Evolutionary conservation across 1,140 invertebrate species (phyloP).

Genomic region (Eurosta solidaginis): DNA sequence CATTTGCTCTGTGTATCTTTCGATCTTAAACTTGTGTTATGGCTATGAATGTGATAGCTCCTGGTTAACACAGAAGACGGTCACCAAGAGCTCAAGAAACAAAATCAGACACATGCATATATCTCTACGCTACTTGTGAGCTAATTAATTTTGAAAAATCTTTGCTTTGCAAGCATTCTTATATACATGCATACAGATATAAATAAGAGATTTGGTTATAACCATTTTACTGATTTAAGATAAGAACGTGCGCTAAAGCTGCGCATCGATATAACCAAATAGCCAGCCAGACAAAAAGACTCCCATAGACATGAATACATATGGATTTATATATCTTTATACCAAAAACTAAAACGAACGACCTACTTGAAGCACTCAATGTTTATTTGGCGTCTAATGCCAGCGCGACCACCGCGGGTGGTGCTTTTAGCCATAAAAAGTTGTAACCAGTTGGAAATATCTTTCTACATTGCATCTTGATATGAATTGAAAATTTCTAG

Average conservation of each 20-base stretch:
- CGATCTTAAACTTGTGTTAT: background rate
- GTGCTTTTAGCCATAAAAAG: background rate
- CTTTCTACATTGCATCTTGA: background rate
- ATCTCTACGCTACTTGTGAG: background rate
- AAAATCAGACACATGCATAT: background rate
- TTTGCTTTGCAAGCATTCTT: background rate
- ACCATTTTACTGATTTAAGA: conserved; percentile 3
- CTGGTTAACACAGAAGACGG: conserved; percentile 9
- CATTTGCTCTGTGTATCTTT: no score
- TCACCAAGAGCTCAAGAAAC: background rate
- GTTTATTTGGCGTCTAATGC: background rate
- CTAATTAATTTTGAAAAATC: background rate
- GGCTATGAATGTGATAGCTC: background rate
- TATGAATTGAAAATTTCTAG: background rate
- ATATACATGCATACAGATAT: background rate
- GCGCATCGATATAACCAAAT: no score
- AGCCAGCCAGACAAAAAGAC: background rate
- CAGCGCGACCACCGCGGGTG: background rate
- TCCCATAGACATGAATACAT: background rate
- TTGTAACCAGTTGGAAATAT: background rate
- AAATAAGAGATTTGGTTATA: background rate
- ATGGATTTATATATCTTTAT: background rate
- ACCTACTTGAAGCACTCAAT: background rate
- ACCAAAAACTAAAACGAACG: no score
- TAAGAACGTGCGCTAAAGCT: conserved; percentile 11